Evolutionary conservation across 2,113 vertebrate species (phyloP).

Genomic region (Hylia prasina): DNA sequence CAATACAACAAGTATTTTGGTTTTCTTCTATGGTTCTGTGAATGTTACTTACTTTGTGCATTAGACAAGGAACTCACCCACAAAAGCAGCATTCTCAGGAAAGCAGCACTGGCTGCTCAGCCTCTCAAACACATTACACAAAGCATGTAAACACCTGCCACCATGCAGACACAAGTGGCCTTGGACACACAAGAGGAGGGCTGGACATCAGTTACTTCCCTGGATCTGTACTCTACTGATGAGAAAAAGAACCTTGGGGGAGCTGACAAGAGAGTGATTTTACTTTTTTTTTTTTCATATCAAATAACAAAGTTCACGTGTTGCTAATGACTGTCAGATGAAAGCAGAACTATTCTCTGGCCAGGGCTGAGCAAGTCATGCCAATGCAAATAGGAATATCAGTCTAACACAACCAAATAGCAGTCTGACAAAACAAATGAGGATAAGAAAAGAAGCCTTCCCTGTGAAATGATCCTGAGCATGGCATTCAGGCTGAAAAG

Average conservation of each 20-base stretch:
- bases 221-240: neutral
- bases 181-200: neutral
- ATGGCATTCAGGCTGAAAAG: accelerated
- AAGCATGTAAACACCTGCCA: neutral
- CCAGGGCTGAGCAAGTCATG: neutral
- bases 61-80: neutral
- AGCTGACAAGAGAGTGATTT: neutral
- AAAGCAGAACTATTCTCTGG: neutral
- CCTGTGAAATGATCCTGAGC: accelerated
- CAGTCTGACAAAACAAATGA: neutral
- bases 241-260: neutral
- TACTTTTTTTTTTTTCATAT: neutral
- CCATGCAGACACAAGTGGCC: neutral
- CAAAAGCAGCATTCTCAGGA: neutral
- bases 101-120: neutral
- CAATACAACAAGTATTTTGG: neutral
- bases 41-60: neutral
- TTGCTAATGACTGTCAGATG: neutral
- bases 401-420: neutral
- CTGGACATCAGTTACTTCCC: neutral
- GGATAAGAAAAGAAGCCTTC: neutral
- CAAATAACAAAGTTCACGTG: neutral
- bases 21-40: neutral
- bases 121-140: neutral
- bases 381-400: neutral